Percentiles rank a stretch among this genome's conserved stretches.
Conservation (phyloP, 2,888 invertebrate genomes). For the Himalopsyche kuldschensis region DNA sequence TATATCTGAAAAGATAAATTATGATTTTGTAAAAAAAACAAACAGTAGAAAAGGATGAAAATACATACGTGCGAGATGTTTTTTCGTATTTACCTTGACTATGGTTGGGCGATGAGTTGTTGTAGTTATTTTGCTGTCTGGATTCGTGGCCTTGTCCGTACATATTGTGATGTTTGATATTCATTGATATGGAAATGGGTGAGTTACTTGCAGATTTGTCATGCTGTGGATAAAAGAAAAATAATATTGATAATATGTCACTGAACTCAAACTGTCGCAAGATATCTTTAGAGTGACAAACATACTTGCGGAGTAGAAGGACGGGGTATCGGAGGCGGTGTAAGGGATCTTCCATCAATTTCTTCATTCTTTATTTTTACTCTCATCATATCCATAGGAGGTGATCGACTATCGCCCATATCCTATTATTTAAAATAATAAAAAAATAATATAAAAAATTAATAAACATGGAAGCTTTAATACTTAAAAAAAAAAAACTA, state of each 20-base stretch:
- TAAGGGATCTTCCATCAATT: constrained; percentile 45
- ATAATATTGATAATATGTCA: not conserved
- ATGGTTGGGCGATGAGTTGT: constrained; percentile 9
- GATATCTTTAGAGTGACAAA: not conserved
- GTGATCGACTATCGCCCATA: constrained; percentile 37
- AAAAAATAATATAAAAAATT: too few species aligned
- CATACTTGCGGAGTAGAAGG: constrained; percentile 25
- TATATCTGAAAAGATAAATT: not conserved
- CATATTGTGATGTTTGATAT: constrained; percentile 34
- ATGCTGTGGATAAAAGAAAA: not conserved
- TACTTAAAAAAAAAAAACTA: too few species aligned
- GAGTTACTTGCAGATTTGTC: constrained; percentile 37
- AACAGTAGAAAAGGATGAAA: not conserved
- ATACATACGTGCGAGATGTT: not conserved
- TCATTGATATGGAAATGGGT: constrained; percentile 40
- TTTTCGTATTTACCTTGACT: not conserved
- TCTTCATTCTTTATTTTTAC: not conserved
- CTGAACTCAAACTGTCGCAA: not conserved
- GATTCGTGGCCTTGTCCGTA: constrained; percentile 16
- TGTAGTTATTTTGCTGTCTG: constrained; percentile 9
- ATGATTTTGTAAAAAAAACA: not conserved
- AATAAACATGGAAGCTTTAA: too few species aligned
- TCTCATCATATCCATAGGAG: constrained; percentile 24
- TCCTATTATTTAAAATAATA: constrained; percentile 25
- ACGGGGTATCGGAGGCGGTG: constrained; percentile 41